Evolutionary conservation across 2,113 vertebrate species (phyloP), one percentile per base, ranked within the genome.

Genomic region (Heteronetta atricapilla): DNA sequence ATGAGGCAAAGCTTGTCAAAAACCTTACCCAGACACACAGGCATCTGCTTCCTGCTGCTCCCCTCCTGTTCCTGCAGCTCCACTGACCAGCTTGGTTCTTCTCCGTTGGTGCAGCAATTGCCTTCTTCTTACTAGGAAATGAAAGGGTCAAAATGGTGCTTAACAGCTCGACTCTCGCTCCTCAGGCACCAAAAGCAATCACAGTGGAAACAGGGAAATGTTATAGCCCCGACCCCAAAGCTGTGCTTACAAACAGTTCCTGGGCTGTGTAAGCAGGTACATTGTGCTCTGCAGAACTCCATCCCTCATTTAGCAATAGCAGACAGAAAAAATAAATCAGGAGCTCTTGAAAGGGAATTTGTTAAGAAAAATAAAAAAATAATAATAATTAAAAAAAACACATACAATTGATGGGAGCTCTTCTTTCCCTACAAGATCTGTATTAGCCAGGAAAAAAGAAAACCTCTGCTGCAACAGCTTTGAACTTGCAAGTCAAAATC

Each of bases 401-500:
- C 10, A 31, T 14, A n/a, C 66, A 64, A 77, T 0, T 17, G 26
- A 73, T 14, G 26, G 23, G 19, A 89, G n/a, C 23, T 85, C n/a
- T 33, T 88, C 34, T 19, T 28, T 82, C 60, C 34, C 33, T 52
- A 6, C 16, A 62, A n/a, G 84, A 78, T 25, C 23, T 70, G 44
- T 74, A 5, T 78, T 36, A 78, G 77, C 17, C 36, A 36, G 46
- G 10, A 38, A 29, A 66, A 58, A 36, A 20, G 25, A 60, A 42
- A 2, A 9, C 25, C 40, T 73, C 40, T 94, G 83, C 80, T 86
- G 73, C 77, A 86, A 11, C 91, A 95, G 91, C 91, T 95, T 86
- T 84, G 46, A 62, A 80, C 36, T 67, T 44, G 73, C 60, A 70
- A 77, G 68, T 48, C 5, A 2, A 62, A 62, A 68, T 66, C 44